Evolutionary conservation across 2,113 vertebrate genomes (phyloP).

Genomic region (Salvelinus namaycush): DNA sequence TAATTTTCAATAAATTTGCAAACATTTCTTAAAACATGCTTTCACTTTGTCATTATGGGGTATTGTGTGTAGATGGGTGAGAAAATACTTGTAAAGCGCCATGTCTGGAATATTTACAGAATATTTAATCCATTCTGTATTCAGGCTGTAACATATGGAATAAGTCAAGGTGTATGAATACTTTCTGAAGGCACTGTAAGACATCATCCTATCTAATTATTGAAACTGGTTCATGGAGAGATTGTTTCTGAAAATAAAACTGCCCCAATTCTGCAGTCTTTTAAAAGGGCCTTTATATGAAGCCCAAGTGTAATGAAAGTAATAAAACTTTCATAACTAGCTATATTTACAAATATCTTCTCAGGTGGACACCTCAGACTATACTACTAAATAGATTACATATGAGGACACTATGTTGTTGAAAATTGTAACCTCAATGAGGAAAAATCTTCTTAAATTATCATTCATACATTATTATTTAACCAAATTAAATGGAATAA

Average conservation of each 20-base stretch:
- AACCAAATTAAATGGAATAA: background rate
- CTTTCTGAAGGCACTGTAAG: background rate
- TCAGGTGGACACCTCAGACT: too few relatives aligned
- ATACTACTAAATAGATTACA: too few relatives aligned
- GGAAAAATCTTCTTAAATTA: background rate
- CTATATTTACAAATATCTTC: too few relatives aligned
- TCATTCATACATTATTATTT: background rate
- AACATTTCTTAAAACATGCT: too few relatives aligned
- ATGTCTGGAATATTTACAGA: too few relatives aligned
- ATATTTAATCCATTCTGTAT: too few relatives aligned
- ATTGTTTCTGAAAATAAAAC: conserved; percentile 33
- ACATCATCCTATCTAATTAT: conserved; percentile 16
- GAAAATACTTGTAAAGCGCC: too few relatives aligned
- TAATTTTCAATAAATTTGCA: too few relatives aligned
- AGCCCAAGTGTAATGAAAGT: background rate
- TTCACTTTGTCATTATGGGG: too few relatives aligned
- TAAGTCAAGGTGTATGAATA: background rate
- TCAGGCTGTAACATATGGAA: too few relatives aligned
- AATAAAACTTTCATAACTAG: too few relatives aligned
- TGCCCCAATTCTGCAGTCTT: conserved; percentile 23
- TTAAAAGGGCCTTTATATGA: background rate
- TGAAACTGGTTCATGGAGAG: conserved; percentile 33
- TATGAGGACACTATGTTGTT: background rate
- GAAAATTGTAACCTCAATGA: background rate
- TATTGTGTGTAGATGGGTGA: too few relatives aligned